phyloP scores from a whole-genome alignment of 2,888 invertebrate species.

The Himalopsyche tibetana region DNA sequence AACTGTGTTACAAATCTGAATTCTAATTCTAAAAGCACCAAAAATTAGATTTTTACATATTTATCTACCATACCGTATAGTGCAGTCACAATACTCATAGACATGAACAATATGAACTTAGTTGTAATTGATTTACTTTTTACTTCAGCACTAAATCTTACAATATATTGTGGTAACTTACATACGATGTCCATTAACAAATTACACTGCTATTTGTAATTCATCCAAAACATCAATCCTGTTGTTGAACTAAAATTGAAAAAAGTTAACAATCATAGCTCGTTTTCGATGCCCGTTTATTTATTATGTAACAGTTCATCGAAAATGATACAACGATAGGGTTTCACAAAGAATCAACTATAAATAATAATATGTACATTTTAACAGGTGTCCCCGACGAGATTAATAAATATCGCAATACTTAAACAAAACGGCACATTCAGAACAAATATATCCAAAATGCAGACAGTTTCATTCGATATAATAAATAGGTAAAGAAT shows the following conservation, averaged over 20 bases:
- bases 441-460: not conserved
- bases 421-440: not conserved
- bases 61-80: not conserved
- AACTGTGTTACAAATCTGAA: not conserved
- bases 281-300: too few relatives aligned
- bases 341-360: too few relatives aligned
- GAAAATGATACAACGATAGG: too few relatives aligned
- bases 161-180: not conserved
- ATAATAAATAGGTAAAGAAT: not conserved
- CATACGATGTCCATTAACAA: not conserved
- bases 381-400: slow-evolving; percentile 2
- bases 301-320: too few relatives aligned
- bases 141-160: not conserved
- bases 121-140: not conserved
- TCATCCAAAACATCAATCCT: too few relatives aligned
- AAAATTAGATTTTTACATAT: not conserved
- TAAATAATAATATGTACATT: slow-evolving; percentile 12
- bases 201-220: not conserved
- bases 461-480: not conserved
- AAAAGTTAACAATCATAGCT: too few relatives aligned
- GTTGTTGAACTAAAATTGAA: too few relatives aligned
- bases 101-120: not conserved
- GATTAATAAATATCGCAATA: not conserved
- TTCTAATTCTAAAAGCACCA: not conserved
- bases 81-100: not conserved